Conservation (phyloP, 2,888 invertebrate genomes). For the Augochlorella aurata region DNA sequence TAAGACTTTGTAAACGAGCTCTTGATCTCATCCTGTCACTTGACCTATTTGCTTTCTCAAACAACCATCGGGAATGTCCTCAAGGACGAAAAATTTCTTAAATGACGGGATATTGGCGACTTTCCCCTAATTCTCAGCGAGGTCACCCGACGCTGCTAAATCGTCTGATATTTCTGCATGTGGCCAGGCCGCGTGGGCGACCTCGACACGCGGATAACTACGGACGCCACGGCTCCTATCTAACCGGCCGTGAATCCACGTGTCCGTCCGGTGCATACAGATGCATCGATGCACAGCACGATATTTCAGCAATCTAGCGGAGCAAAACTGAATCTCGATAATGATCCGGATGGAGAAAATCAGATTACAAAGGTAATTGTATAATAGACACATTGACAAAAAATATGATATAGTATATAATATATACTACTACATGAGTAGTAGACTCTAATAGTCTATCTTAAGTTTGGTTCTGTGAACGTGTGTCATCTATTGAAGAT, state of each 20-base stretch:
- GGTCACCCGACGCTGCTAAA: slow-evolving; percentile 40
- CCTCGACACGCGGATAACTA: slow-evolving; percentile 27
- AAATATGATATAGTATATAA: too few species aligned
- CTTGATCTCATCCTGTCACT: too few species aligned
- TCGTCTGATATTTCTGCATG: slow-evolving; percentile 38
- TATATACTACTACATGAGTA: too few species aligned
- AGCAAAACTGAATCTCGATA: neutral
- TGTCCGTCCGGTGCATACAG: neutral
- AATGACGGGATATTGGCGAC: neutral
- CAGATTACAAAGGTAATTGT: neutral
- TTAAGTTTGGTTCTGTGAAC: too few species aligned
- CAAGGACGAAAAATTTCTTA: neutral
- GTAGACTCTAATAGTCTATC: too few species aligned
- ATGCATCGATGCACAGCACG: neutral
- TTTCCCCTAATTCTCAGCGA: slow-evolving; percentile 1
- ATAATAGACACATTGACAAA: too few species aligned
- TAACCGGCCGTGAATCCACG: slow-evolving; percentile 8
- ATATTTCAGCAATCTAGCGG: neutral
- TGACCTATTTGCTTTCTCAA: neutral
- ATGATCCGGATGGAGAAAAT: neutral
- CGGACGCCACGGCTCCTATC: slow-evolving; percentile 23
- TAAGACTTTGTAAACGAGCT: too few species aligned
- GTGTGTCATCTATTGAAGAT: too few species aligned
- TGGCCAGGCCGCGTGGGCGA: slow-evolving; percentile 14
- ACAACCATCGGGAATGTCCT: neutral